These are phyloP conservation scores for Macaca mulatta DNA, from an alignment of 2,113 vertebrate species.

Conservation along the genomic window DNA sequence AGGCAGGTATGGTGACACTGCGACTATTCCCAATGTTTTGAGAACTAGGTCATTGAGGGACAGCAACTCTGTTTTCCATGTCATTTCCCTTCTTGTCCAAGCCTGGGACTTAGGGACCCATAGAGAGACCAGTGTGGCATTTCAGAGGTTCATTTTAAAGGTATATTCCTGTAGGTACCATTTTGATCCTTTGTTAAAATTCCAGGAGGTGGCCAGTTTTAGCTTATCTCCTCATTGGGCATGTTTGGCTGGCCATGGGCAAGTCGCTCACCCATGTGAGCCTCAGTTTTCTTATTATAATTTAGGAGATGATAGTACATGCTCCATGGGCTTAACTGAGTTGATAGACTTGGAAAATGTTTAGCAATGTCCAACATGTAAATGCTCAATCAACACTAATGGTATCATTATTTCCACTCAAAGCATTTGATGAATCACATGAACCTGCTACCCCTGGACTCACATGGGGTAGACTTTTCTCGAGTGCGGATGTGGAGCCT, in stretches of 20 bases:
- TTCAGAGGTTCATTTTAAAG: conserved; percentile 10
- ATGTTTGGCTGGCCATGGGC: neutral
- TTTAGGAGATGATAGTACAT: neutral
- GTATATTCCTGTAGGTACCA: neutral
- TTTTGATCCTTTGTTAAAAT: neutral
- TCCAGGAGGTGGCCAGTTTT: neutral
- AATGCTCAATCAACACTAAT: neutral
- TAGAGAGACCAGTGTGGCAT: neutral
- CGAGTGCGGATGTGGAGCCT: conserved; percentile 95
- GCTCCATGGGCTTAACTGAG: neutral
- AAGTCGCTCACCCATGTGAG: neutral
- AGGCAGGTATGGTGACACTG: neutral
- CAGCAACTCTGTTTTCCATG: neutral
- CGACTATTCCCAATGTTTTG: neutral
- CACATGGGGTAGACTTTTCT: conserved; percentile 97
- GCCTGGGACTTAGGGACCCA: neutral
- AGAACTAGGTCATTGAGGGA: neutral
- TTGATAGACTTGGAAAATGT: neutral
- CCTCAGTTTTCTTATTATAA: neutral
- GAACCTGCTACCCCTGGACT: conserved; percentile 93
- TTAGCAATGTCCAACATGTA: too few species aligned
- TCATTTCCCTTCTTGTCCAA: neutral
- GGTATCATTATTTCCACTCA: conserved; percentile 77
- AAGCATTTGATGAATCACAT: conserved; percentile 95
- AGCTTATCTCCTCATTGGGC: neutral